Evolutionary conservation across 2,888 invertebrate species (phyloP).

Genomic region (Autographa gamma): DNA sequence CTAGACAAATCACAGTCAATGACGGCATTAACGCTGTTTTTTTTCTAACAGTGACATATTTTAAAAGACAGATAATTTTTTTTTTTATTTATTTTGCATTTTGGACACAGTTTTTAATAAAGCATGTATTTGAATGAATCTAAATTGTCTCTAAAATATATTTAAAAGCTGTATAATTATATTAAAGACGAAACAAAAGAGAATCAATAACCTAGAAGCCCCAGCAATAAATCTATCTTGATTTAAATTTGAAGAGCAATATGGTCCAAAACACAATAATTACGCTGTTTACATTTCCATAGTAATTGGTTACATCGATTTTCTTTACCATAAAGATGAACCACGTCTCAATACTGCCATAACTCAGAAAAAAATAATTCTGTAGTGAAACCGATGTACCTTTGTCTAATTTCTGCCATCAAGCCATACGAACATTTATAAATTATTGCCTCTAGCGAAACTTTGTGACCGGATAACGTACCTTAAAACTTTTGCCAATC

Average conservation of each 20-base stretch:
- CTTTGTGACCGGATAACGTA: slow-evolving; percentile 84
- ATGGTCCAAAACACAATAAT: slow-evolving; percentile 10
- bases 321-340: slow-evolving; percentile 46
- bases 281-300: slow-evolving; percentile 30
- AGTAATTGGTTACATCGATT: slow-evolving; percentile 32
- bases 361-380: slow-evolving; percentile 76
- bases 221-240: background rate
- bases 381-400: slow-evolving; percentile 75
- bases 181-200: background rate
- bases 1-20: no score
- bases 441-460: slow-evolving; percentile 83
- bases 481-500: slow-evolving; percentile 49
- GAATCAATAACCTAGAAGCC: background rate
- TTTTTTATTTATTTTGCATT: no score
- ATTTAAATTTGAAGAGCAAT: background rate
- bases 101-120: no score
- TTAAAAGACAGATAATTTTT: no score
- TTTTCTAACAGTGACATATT: no score
- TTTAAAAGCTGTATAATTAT: background rate
- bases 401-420: slow-evolving; percentile 84
- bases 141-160: no score
- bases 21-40: no score
- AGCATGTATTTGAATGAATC: no score
- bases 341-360: slow-evolving; percentile 58
- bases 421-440: slow-evolving; percentile 82